Evolutionary conservation across 2,888 invertebrate species (phyloP).

Genomic region (Odontothrips loti): DNA sequence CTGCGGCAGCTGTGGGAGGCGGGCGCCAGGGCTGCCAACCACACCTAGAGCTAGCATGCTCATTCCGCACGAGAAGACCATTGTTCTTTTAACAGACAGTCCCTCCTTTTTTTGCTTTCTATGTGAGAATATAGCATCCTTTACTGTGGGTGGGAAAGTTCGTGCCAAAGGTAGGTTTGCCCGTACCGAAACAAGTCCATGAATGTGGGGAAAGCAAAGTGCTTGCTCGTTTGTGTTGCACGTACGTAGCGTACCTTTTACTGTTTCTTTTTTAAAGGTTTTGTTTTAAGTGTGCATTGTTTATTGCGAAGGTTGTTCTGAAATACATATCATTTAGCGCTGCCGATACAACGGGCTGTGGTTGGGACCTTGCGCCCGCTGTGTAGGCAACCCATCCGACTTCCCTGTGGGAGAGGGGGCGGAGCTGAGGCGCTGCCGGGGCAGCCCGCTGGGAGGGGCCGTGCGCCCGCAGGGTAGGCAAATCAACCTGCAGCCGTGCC

Average conservation of each 20-base stretch:
- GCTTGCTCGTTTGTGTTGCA: too few relatives aligned
- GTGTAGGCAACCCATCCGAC: neutral
- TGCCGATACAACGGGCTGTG: neutral
- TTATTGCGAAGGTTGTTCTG: neutral
- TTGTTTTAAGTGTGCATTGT: too few relatives aligned
- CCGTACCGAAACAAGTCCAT: too few relatives aligned
- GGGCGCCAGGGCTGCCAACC: neutral
- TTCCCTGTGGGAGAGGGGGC: neutral
- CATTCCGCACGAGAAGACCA: too few relatives aligned
- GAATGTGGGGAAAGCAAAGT: too few relatives aligned
- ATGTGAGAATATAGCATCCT: too few relatives aligned
- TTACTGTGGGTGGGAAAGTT: too few relatives aligned
- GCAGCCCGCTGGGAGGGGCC: neutral
- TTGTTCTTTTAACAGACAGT: too few relatives aligned
- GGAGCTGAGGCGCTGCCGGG: neutral
- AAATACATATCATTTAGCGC: neutral
- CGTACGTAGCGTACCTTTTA: too few relatives aligned
- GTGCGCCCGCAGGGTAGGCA: neutral
- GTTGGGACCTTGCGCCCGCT: neutral
- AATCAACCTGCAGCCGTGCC: neutral
- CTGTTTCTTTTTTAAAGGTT: too few relatives aligned
- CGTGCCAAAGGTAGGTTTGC: too few relatives aligned
- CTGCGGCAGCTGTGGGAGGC: conserved; percentile 11
- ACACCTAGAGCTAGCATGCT: neutral
- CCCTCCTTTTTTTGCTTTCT: too few relatives aligned